Base-by-base conservation (phyloP, 2,888 invertebrate species). In the Agelastica alni region DNA sequence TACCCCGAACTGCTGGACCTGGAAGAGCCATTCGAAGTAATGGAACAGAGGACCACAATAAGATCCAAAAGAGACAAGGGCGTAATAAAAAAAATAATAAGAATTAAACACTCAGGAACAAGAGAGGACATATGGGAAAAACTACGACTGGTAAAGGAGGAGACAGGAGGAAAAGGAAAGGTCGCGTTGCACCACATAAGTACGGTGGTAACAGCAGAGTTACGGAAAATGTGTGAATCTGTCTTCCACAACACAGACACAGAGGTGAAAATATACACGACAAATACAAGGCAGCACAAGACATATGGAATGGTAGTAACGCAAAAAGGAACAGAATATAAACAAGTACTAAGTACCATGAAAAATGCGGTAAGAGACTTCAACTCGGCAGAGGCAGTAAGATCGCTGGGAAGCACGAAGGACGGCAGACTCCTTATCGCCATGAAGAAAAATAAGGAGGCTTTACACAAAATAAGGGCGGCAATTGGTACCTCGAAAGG, bases 401-500 rank as follows among this genome's bases (percentile, higher is more conserved):
- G 32, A 14, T 10, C 26, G 3, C n/a, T 30, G 9, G 12, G 16
- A 13, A 30, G 28, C n/a, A 48, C 48, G 1, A 48, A 9, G 12
- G 48, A 37, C 1, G 48, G 37, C 0, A 48, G 26, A 7, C 17
- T 39, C 1, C 39, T 48, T 2, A 9, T 39, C 2, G 39, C 48
- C 4, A n/a, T 30, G 13, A 39, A 39, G 5, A 48, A 37, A 17
- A 12, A 48, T 9, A 14, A 18, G 2, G 31, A 30, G 10, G 44
- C 44, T 6, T 4, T 41, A 6, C n/a, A n/a, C 6, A 13, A 20
- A 5, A 6, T 41, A 10, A 20, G 5, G 12, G 26, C 12, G 20
- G 41, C 41, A 10, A 13, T 41, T 7, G 2, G 30, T n/a, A 30
- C 30, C 1, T 12, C 12, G 7, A 9, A 41, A 20, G 20, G 12